These are phyloP conservation scores for Cydia pomonella DNA, from an alignment of 1,140 invertebrate genomes.

Conservation along the genomic window DNA sequence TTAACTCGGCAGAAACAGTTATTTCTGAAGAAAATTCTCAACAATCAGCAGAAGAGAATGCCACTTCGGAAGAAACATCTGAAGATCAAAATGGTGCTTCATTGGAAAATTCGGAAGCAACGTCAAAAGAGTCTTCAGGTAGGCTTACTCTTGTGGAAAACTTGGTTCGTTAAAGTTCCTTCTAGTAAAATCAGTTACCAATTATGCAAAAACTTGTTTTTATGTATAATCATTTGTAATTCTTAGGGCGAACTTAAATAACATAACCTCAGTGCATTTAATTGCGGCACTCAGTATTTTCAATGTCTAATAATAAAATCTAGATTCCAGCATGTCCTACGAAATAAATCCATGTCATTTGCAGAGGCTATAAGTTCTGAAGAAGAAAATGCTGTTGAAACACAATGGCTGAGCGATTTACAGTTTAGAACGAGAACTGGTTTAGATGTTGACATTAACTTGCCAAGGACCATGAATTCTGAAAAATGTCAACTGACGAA, in stretches of 20 bases:
- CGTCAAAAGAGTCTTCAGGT: not conserved
- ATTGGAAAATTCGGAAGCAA: not conserved
- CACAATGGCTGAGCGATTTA: conserved; percentile 16
- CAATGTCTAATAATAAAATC: no score
- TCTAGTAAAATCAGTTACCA: no score
- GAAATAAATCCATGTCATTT: not conserved
- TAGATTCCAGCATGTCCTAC: no score
- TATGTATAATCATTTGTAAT: no score
- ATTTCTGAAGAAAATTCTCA: not conserved
- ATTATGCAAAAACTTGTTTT: not conserved
- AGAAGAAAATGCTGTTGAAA: conserved; percentile 8
- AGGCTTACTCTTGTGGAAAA: not conserved
- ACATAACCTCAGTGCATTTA: no score
- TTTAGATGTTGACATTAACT: conserved; percentile 37
- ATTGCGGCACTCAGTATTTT: no score
- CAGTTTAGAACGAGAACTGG: conserved; percentile 30
- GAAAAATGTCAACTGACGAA: conserved; percentile 40
- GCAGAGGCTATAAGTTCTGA: conserved; percentile 17
- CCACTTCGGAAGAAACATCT: not conserved
- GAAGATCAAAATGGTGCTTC: not conserved
- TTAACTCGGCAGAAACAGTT: not conserved
- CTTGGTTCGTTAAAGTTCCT: not conserved
- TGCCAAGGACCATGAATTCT: conserved; percentile 19
- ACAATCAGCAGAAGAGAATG: not conserved
- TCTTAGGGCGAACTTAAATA: no score